Percentiles rank a stretch among this genome's conserved stretches.
Evolutionary conservation across 2,797 vertebrate genomes (phyloP).

Genomic region (Eidolon dupreanum): DNA sequence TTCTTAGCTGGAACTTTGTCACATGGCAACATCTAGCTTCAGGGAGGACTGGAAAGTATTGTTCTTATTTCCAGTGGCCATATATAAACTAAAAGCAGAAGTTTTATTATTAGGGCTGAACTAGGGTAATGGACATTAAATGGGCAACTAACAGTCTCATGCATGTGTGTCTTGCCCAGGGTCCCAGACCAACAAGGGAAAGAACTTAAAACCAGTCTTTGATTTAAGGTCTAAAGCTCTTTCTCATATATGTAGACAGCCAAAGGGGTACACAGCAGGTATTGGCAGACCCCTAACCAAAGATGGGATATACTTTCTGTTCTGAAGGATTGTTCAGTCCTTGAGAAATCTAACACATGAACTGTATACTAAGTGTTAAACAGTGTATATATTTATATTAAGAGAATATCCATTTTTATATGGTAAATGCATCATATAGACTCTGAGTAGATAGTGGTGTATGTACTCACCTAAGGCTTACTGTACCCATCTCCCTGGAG

Average conservation of each 20-base stretch:
- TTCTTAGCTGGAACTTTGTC: neutral
- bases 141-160: neutral
- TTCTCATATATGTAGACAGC: neutral
- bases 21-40: neutral
- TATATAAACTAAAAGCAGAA: neutral
- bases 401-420: neutral
- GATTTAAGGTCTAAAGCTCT: neutral
- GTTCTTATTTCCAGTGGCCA: neutral
- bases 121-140: neutral
- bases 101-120: neutral
- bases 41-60: neutral
- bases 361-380: neutral
- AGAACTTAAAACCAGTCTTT: neutral
- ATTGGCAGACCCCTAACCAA: neutral
- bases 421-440: neutral
- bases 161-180: neutral
- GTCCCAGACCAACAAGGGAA: neutral
- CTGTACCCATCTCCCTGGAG: no score
- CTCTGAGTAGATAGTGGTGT: no score
- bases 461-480: no score
- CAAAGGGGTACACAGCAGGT: neutral
- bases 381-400: neutral
- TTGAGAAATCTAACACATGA: neutral
- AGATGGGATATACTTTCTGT: neutral
- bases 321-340: neutral